A percentile compares a stretch with the other conserved stretches of the same genome.
Conservation (phyloP, 2,797 vertebrate species). For the Enteromius viviparus region DNA sequence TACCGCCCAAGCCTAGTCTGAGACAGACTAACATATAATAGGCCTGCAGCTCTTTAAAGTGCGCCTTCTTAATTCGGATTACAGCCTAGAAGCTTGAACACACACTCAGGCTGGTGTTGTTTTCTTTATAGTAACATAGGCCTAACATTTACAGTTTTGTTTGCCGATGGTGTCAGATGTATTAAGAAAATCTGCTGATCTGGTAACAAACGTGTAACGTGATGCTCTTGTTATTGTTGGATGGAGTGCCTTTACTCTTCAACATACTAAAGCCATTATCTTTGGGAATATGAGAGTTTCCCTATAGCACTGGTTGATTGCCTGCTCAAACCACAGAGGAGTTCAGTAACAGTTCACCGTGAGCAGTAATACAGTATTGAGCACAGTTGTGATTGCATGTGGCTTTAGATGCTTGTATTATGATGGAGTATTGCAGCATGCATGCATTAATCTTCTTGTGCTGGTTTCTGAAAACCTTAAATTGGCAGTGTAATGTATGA, state of each 20-base stretch:
- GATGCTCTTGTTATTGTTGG: constrained; percentile 17
- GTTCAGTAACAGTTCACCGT: neutral
- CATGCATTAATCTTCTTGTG: neutral
- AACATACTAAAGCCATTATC: constrained; percentile 7
- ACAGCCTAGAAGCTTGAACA: neutral
- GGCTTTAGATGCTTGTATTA: constrained; percentile 2
- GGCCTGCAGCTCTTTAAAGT: neutral
- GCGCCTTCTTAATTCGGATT: neutral
- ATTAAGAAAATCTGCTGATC: constrained; percentile 15
- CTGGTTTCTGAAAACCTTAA: too few species aligned
- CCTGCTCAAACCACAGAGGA: constrained; percentile 5
- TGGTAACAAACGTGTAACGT: constrained; percentile 16
- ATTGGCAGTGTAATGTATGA: neutral
- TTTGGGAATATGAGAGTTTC: constrained; percentile 28
- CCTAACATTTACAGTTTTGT: constrained; percentile 25
- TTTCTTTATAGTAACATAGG: constrained; percentile 10
- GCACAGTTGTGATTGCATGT: neutral
- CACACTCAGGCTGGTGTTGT: neutral
- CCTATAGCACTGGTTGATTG: constrained; percentile 13
- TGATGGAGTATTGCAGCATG: neutral
- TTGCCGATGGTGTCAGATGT: neutral
- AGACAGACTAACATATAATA: neutral
- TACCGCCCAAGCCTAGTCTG: too few species aligned
- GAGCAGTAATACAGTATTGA: constrained; percentile 17
- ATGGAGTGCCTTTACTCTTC: constrained; percentile 12